Conservation (phyloP, 2,113 vertebrate genomes). For the Colius striatus region DNA sequence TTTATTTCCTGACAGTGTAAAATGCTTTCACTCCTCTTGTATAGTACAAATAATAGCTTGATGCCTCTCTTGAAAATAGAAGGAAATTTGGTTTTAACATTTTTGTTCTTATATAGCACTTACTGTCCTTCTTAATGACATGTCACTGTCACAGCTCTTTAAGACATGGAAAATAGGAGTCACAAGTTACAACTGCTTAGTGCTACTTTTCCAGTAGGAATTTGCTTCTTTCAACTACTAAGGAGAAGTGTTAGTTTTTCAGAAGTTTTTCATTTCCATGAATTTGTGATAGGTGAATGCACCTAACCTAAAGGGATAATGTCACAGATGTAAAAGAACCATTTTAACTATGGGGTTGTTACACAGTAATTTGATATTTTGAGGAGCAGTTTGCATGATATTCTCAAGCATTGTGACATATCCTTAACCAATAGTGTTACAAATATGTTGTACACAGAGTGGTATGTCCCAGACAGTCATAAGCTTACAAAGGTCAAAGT, state of each 20-base stretch:
- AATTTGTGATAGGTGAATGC: neutral
- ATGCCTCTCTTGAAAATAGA: neutral
- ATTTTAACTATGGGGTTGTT: neutral
- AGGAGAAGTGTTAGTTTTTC: neutral
- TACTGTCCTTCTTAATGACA: neutral
- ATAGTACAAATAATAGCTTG: neutral
- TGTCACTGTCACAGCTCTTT: neutral
- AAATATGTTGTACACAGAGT: neutral
- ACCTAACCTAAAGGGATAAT: neutral
- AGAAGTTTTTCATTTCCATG: neutral
- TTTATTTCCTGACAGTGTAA: neutral
- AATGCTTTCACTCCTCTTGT: neutral
- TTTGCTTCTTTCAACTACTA: neutral
- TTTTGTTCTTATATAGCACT: neutral
- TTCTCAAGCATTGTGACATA: neutral
- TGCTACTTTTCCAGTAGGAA: neutral
- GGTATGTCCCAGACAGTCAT: rapidly evolving
- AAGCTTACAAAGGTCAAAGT: neutral
- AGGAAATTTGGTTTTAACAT: neutral
- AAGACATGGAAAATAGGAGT: neutral
- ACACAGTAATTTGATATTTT: neutral
- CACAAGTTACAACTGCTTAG: neutral
- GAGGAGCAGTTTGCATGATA: too few relatives aligned
- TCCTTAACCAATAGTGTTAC: neutral
- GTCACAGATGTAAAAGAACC: neutral